A percentile compares a stretch with the other conserved stretches of the same genome.
Evolutionary conservation across 2,888 invertebrate genomes (phyloP).

Genomic region (Drosophila siamana): DNA sequence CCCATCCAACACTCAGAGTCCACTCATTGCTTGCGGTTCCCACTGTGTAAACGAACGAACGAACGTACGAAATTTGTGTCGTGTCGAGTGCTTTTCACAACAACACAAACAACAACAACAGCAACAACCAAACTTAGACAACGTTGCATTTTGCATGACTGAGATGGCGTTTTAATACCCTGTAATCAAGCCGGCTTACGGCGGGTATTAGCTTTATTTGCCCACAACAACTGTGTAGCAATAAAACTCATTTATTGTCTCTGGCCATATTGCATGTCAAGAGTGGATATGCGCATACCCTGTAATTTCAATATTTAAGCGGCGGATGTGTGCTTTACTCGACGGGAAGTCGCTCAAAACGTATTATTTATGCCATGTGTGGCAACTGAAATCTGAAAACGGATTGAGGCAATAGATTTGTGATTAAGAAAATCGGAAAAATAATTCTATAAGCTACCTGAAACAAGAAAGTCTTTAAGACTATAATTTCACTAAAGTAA

Average conservation of each 20-base stretch:
- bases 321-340: background rate
- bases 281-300: background rate
- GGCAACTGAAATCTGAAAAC: background rate
- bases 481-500: too few species aligned
- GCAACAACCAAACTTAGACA: slow-evolving; percentile 43
- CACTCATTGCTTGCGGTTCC: slow-evolving; percentile 49
- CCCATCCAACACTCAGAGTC: slow-evolving; percentile 16
- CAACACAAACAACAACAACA: slow-evolving; percentile 27
- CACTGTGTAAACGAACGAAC: slow-evolving; percentile 57
- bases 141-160: slow-evolving; percentile 63
- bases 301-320: background rate
- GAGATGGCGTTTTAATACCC: slow-evolving; percentile 42
- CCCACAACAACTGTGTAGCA: background rate
- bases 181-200: slow-evolving; percentile 14
- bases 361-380: background rate
- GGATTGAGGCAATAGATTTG: background rate
- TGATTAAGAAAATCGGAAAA: too few species aligned
- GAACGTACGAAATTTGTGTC: slow-evolving; percentile 58
- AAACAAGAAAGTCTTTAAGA: too few species aligned
- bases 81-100: slow-evolving; percentile 64
- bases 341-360: background rate
- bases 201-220: slow-evolving; percentile 19
- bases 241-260: background rate
- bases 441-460: too few species aligned
- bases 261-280: background rate